Base-by-base conservation (phyloP, 2,113 vertebrate species). In the Hassar affinis region DNA sequence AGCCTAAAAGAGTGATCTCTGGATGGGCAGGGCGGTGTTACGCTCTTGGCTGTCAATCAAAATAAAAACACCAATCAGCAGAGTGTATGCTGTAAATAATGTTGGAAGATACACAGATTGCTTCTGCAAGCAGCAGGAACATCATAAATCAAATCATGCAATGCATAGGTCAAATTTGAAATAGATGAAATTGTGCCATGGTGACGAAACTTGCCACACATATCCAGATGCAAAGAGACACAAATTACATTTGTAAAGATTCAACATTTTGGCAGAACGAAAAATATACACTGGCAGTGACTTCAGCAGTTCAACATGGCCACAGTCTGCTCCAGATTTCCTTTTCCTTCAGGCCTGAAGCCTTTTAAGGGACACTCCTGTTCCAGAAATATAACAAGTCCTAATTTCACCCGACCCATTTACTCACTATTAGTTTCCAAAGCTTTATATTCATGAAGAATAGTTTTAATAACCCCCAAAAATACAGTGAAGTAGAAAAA, bases 371-470 rank as follows among this genome's bases (percentile, higher is more conserved):
- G 83, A 90, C 80, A 59, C 87, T 66, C 74, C n/a, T 84, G 86
- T 83, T 85, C 87, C 84, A 90, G 80, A 92, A 86, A 89, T 79
- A 25, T n/a, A 15, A 66, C 35, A 86, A 85, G 76, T 59, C 84
- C 79, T 59, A 68, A 76, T 52, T 76, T 64, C 52, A 57, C n/a
- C 69, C 78, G 86, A 88, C 80, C 85, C 56, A 88, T 78, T 87
- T 86, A 45, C 62, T 59, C 15, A 3, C 38, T 81, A 85, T 84
- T 78, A 54, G 49, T 77, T 83, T 74, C 75, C 78, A 78, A 56
- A 59, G 66, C 64, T 72, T 61, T 84, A 72, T 49, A 15, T 17
- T 20, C 0, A 25, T 1, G n/a, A 71, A 72, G 66, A 84, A 72
- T 68, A 66, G 81, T 27, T n/a, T 33, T 15, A 5, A 47, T 22